These are phyloP conservation scores for Doryteuthis pealeii DNA, from an alignment of 1,140 invertebrate genomes.

Conservation along the genomic window DNA sequence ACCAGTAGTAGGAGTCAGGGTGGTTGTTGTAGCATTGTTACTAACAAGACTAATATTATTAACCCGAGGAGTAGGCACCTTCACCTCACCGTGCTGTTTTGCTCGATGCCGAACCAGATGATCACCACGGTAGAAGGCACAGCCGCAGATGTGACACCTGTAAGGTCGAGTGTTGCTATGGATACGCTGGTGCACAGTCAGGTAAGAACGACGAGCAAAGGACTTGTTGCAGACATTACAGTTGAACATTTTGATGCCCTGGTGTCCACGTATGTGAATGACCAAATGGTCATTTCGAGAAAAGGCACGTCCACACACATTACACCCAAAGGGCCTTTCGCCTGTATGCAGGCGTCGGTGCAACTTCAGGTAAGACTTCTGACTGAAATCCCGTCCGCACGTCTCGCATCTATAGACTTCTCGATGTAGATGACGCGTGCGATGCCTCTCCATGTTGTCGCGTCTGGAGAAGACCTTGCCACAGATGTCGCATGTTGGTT, in stretches of 20 bases:
- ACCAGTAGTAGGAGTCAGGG: neutral
- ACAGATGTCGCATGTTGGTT: neutral
- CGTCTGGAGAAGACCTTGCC: neutral
- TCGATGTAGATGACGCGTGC: neutral
- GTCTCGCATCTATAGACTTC: constrained; percentile 69
- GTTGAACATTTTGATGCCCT: constrained; percentile 38
- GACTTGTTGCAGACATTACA: constrained; percentile 96
- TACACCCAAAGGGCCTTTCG: constrained; percentile 22
- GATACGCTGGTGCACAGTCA: constrained; percentile 7
- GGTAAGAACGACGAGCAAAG: constrained; percentile 78
- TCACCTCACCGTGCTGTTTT: constrained; percentile 28
- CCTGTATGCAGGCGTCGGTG: constrained; percentile 67
- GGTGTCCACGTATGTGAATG: constrained; percentile 25
- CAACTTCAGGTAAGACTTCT: constrained; percentile 76
- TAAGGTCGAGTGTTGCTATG: constrained; percentile 69
- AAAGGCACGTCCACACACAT: constrained; percentile 67
- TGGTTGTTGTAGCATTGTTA: neutral
- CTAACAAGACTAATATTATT: neutral
- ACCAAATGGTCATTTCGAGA: constrained; percentile 13
- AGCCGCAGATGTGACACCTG: constrained; percentile 84
- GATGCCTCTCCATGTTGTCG: constrained; percentile 6
- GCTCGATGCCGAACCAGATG: constrained; percentile 35
- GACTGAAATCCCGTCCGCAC: constrained; percentile 58
- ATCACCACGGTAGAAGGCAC: constrained; percentile 31
- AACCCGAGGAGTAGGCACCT: neutral